Evolutionary conservation across 2,797 vertebrate species (phyloP).

Genomic region (Anableps anableps): DNA sequence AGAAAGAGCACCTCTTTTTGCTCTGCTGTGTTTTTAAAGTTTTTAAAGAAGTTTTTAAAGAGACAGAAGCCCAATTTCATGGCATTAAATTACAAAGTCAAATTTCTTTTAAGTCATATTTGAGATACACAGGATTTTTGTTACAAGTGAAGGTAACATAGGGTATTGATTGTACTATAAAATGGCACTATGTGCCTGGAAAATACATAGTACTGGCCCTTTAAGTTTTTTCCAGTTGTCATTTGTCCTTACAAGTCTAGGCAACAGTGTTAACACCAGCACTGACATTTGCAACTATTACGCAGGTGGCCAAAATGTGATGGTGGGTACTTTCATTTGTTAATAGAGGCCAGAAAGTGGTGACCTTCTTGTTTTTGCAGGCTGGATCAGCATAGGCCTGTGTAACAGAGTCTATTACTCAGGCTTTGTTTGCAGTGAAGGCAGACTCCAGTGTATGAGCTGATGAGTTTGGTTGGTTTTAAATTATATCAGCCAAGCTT

Average conservation of each 20-base stretch:
- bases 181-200: no score
- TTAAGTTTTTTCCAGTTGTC: background rate
- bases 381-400: background rate
- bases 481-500: background rate
- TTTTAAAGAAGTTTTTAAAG: no score
- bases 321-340: background rate
- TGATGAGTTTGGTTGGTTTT: background rate
- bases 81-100: no score
- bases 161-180: no score
- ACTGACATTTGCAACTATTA: background rate
- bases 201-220: no score
- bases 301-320: background rate
- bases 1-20: no score
- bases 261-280: background rate
- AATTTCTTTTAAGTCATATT: no score
- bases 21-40: no score
- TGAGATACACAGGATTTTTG: no score
- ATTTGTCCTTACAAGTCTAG: background rate
- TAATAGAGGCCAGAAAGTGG: background rate
- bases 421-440: constrained; percentile 3
- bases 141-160: no score
- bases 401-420: background rate
- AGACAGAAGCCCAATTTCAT: no score
- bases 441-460: no score
- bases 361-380: background rate